A percentile compares a stretch with the other conserved stretches of the same genome.
Evolutionary conservation across 2,888 invertebrate species (phyloP).

Genomic region (Ectemnius cavifrons): DNA sequence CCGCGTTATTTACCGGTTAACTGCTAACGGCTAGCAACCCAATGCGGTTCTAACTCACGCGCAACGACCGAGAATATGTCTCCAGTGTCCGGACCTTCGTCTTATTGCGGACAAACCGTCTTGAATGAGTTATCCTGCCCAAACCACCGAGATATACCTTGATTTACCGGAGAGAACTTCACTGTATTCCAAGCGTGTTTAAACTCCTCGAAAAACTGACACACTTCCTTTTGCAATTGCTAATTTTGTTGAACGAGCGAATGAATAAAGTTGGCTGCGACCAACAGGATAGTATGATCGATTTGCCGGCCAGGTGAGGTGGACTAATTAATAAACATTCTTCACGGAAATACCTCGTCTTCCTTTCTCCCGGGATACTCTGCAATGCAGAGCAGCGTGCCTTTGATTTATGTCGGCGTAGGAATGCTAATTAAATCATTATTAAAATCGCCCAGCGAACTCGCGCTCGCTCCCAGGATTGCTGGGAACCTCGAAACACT

Average conservation of each 20-base stretch:
- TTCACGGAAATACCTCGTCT: conserved; percentile 61
- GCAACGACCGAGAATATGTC: conserved; percentile 70
- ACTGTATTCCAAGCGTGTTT: too few relatives aligned
- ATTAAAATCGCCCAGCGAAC: conserved; percentile 73
- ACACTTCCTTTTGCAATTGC: too few relatives aligned
- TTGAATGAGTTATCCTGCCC: conserved; percentile 63
- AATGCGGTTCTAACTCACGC: conserved; percentile 67
- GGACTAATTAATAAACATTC: conserved; percentile 73
- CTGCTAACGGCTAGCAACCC: conserved; percentile 56
- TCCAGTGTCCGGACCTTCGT: conserved; percentile 73
- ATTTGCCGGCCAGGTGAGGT: conserved; percentile 34
- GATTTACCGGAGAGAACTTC: too few relatives aligned
- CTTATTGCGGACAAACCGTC: conserved; percentile 61
- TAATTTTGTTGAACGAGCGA: too few relatives aligned
- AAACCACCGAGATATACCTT: conserved; percentile 11
- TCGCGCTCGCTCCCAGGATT: conserved; percentile 55
- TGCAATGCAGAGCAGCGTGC: conserved; percentile 46
- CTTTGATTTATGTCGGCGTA: conserved; percentile 63
- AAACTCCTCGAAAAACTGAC: too few relatives aligned
- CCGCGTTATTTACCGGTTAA: conserved; percentile 67
- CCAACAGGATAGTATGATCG: too few relatives aligned
- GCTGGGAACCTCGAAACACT: conserved; percentile 16
- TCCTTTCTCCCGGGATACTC: conserved; percentile 45
- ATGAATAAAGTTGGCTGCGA: too few relatives aligned
- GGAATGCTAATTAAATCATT: conserved; percentile 78